These are phyloP conservation scores for Polyergus mexicanus DNA, from an alignment of 1,140 invertebrate genomes.

Conservation along the genomic window DNA sequence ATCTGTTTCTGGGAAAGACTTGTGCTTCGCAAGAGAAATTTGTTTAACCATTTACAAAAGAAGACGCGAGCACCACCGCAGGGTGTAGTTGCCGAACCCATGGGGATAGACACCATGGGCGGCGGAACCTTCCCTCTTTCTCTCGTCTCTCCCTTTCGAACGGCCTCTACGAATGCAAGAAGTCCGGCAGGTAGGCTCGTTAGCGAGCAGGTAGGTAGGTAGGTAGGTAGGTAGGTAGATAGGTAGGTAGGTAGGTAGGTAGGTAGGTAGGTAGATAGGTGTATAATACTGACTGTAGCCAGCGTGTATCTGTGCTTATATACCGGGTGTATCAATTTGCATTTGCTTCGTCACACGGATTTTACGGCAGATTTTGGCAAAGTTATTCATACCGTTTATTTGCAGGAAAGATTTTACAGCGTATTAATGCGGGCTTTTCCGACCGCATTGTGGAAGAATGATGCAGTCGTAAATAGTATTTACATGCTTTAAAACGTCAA, in stretches of 20 bases:
- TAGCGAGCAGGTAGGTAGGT: conserved; percentile 85
- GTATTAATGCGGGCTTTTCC: background rate
- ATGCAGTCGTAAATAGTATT: background rate
- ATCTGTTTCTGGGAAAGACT: conserved; percentile 73
- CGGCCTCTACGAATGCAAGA: conserved; percentile 82
- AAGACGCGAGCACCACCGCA: conserved; percentile 77
- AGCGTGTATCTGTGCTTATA: conserved; percentile 78
- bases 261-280: conserved; percentile 84
- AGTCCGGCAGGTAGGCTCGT: conserved; percentile 86
- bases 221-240: conserved; percentile 73
- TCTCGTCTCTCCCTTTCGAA: conserved; percentile 33
- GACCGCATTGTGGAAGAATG: background rate
- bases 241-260: too few species aligned
- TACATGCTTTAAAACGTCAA: background rate
- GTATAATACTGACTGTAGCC: conserved; percentile 83
- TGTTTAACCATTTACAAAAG: conserved; percentile 81
- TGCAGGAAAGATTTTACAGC: background rate
- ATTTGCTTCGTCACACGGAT: conserved; percentile 15
- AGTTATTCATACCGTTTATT: background rate
- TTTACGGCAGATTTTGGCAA: conserved; percentile 28
- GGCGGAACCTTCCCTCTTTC: conserved; percentile 26
- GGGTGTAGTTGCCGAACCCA: conserved; percentile 69
- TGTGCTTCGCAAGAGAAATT: conserved; percentile 78
- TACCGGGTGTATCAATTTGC: conserved; percentile 80
- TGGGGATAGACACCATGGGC: conserved; percentile 57